Evolutionary conservation across 2,113 vertebrate species (phyloP).

Genomic region (Centropristis striata): DNA sequence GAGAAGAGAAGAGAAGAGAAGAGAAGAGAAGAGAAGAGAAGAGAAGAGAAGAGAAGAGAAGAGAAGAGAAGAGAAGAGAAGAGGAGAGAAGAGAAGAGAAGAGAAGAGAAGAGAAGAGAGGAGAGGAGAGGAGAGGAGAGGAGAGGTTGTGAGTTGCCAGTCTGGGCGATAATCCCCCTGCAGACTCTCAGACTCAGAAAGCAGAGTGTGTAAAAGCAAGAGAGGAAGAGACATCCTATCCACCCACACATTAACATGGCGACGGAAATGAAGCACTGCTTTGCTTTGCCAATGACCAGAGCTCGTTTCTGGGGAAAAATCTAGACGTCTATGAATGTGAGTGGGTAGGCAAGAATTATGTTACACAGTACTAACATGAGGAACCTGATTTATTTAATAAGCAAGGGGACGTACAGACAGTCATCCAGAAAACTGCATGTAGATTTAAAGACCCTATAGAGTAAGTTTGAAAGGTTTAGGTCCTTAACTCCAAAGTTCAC

Average conservation of each 20-base stretch:
- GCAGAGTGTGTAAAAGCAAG: constrained; percentile 43
- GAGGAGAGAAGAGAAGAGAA: neutral
- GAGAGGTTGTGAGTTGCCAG: constrained; percentile 31
- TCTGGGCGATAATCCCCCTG: constrained; percentile 63
- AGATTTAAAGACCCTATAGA: neutral
- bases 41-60: neutral
- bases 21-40: neutral
- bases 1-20: neutral
- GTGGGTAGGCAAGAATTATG: neutral
- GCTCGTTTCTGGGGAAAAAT: constrained; percentile 33
- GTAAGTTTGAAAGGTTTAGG: neutral
- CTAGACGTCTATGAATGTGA: neutral
- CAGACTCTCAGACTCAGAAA: constrained; percentile 63
- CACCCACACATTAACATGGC: constrained; percentile 39
- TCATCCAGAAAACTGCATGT: neutral
- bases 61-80: neutral
- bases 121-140: neutral
- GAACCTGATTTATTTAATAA: neutral
- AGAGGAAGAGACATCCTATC: constrained; percentile 38
- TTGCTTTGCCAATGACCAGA: constrained; percentile 41
- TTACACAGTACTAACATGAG: neutral
- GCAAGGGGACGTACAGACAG: neutral
- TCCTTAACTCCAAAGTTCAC: neutral
- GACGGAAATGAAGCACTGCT: constrained; percentile 35
- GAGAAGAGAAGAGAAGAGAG: neutral